phyloP scores from a whole-genome alignment of 2,888 invertebrate genomes.

The Lucinisca nassula region DNA sequence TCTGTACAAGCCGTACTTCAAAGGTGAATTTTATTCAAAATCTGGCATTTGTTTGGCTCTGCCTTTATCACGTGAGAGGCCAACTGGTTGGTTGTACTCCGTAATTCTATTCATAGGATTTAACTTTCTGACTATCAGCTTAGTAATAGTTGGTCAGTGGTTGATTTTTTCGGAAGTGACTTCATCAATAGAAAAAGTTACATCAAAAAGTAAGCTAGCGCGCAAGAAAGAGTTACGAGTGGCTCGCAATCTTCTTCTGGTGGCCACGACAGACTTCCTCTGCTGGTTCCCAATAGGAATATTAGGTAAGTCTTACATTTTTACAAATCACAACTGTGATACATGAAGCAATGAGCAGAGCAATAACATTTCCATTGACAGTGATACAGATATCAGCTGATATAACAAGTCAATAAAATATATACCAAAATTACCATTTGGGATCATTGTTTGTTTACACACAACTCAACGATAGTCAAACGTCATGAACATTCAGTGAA shows the following conservation, averaged over 20 bases:
- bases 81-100: constrained; percentile 86
- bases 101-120: constrained; percentile 83
- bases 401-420: too few relatives aligned
- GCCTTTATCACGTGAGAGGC: constrained; percentile 83
- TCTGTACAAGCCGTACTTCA: constrained; percentile 80
- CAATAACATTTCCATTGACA: too few relatives aligned
- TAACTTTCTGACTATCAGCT: constrained; percentile 82
- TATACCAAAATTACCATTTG: too few relatives aligned
- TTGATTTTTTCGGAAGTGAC: constrained; percentile 82
- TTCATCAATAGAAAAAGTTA: not conserved
- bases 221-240: constrained; percentile 72
- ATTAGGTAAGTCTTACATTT: constrained; percentile 53
- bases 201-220: not conserved
- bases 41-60: constrained; percentile 85
- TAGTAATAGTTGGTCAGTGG: constrained; percentile 82
- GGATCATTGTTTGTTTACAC: too few relatives aligned
- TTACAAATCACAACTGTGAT: not conserved
- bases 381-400: too few relatives aligned
- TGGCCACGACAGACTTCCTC: too few relatives aligned
- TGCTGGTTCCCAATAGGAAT: constrained; percentile 82
- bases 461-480: too few relatives aligned
- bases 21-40: constrained; percentile 81
- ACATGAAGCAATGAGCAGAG: too few relatives aligned
- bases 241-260: constrained; percentile 81
- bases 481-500: too few relatives aligned